These are phyloP conservation scores for Acrobeloides nanus DNA, from an alignment of 2,888 invertebrate species.

Conservation along the genomic window DNA sequence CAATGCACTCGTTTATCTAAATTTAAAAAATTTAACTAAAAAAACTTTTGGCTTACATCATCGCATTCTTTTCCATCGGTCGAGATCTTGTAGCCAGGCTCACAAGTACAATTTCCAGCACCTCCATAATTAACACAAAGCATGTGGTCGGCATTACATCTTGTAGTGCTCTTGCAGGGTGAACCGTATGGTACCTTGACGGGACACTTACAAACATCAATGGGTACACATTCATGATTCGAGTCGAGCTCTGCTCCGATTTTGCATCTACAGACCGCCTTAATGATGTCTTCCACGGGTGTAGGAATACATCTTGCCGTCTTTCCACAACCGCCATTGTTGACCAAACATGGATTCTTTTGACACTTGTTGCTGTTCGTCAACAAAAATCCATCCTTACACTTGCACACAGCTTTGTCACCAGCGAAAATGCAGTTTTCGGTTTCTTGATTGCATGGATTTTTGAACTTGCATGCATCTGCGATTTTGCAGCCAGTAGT, in stretches of 20 bases:
- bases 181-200: slow-evolving; percentile 9
- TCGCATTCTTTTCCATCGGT: background rate
- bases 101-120: background rate
- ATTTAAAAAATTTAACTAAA: background rate
- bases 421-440: slow-evolving; percentile 8
- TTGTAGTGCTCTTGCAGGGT: slow-evolving; percentile 4
- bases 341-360: slow-evolving; percentile 2
- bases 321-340: slow-evolving; percentile 9
- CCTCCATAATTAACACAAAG: slow-evolving; percentile 6
- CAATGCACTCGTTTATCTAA: background rate
- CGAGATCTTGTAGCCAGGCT: background rate
- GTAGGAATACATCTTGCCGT: slow-evolving; percentile 9
- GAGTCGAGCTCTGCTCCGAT: slow-evolving; percentile 5
- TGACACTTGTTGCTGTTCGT: slow-evolving; percentile 7
- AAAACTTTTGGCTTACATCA: too few relatives aligned
- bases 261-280: slow-evolving; percentile 11
- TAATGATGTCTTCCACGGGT: slow-evolving; percentile 8
- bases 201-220: slow-evolving; percentile 11
- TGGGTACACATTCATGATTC: slow-evolving; percentile 6
- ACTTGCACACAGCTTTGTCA: slow-evolving; percentile 2
- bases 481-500: slow-evolving; percentile 8
- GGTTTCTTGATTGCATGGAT: slow-evolving; percentile 10
- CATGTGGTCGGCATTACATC: slow-evolving; percentile 12
- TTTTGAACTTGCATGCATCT: slow-evolving; percentile 8
- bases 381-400: slow-evolving; percentile 5